These are phyloP conservation scores for Zosterops hypoxanthus DNA, from an alignment of 2,113 vertebrate species.

Conservation along the genomic window DNA sequence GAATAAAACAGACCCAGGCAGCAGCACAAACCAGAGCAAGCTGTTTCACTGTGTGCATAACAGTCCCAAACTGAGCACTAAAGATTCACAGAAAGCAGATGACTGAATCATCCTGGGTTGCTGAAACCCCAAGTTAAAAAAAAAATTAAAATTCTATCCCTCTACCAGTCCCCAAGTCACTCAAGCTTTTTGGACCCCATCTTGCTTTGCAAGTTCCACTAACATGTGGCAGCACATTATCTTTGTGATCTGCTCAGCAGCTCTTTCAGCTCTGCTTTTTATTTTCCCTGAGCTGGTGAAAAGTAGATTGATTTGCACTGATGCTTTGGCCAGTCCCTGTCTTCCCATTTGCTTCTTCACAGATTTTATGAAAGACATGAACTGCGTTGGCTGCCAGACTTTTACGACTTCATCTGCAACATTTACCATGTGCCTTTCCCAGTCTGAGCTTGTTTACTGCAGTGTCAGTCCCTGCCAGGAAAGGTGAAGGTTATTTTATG, in stretches of 20 bases:
- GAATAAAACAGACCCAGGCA: neutral
- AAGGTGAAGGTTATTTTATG: constrained; percentile 70
- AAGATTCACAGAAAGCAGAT: neutral
- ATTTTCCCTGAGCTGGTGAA: neutral
- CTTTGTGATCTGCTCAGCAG: neutral
- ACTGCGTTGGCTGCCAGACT: constrained; percentile 57
- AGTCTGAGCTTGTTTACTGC: constrained; percentile 62
- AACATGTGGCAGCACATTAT: neutral
- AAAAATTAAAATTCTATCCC: too few species aligned
- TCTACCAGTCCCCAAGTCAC: neutral
- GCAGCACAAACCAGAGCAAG: neutral
- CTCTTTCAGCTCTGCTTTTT: neutral
- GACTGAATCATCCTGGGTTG: neutral
- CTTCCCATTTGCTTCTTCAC: constrained; percentile 57
- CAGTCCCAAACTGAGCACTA: neutral
- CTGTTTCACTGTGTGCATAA: neutral
- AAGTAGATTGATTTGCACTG: constrained; percentile 46
- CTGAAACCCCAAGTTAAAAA: neutral
- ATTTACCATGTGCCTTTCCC: constrained; percentile 30
- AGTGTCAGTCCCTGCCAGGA: constrained; percentile 34
- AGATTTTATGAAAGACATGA: constrained; percentile 69
- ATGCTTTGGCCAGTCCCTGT: constrained; percentile 30
- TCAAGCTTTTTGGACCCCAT: neutral
- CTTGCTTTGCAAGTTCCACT: neutral
- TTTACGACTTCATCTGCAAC: constrained; percentile 68